These are phyloP conservation scores for Drosophila mercatorum DNA, from an alignment of 2,888 invertebrate species.

Conservation along the genomic window DNA sequence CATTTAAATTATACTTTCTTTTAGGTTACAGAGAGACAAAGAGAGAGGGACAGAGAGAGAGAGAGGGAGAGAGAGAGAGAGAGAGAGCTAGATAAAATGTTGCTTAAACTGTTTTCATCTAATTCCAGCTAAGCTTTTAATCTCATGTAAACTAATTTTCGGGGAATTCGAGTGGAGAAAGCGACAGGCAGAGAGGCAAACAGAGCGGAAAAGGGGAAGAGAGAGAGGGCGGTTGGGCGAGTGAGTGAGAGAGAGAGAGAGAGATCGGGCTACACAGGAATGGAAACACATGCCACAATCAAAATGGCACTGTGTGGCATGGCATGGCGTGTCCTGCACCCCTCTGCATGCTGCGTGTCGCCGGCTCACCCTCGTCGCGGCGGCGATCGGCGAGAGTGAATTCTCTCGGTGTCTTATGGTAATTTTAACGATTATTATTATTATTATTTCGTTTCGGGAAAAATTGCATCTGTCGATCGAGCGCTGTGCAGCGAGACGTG, in stretches of 20 bases:
- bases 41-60: background rate
- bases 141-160: slow-evolving; percentile 1
- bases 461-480: slow-evolving; percentile 70
- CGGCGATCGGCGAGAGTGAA: slow-evolving; percentile 5
- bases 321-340: slow-evolving; percentile 28
- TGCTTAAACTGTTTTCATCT: background rate
- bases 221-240: background rate
- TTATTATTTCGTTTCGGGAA: slow-evolving; percentile 58
- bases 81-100: no score
- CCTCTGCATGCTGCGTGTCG: slow-evolving; percentile 10
- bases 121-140: slow-evolving; percentile 3
- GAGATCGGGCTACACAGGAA: background rate
- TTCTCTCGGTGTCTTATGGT: slow-evolving; percentile 69
- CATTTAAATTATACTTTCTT: no score
- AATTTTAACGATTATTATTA: slow-evolving; percentile 73
- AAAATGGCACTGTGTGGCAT: slow-evolving; percentile 35
- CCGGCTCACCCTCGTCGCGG: slow-evolving; percentile 5
- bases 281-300: slow-evolving; percentile 75
- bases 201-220: no score
- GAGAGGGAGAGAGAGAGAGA: background rate
- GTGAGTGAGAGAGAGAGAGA: background rate
- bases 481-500: slow-evolving; percentile 69
- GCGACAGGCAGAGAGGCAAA: background rate
- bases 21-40: background rate
- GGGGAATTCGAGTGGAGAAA: background rate